Percentiles rank a stretch among this genome's conserved stretches.
phyloP scores from a whole-genome alignment of 23 tunicate species.

The Trididemnum clinides region DNA sequence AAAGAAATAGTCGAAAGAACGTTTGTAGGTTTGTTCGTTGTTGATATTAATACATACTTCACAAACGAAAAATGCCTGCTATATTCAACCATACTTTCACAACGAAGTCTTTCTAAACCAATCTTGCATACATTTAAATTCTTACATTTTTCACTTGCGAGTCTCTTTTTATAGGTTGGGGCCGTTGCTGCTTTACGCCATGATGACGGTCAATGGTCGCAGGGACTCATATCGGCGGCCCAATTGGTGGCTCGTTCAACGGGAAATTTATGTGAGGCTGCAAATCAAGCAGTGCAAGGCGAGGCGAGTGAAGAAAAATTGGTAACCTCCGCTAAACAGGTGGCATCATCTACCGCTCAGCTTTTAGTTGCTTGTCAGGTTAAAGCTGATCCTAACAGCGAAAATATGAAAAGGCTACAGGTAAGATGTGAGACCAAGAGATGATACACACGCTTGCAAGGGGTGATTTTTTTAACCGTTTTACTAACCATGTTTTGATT shows the following conservation, averaged over 20 bases:
- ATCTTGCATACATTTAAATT: too few relatives aligned
- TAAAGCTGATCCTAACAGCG: constrained; percentile 98
- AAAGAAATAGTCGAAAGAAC: too few relatives aligned
- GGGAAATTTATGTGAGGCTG: constrained; percentile 90
- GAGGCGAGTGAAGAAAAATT: constrained; percentile 92
- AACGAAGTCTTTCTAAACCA: too few relatives aligned
- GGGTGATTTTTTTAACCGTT: background rate
- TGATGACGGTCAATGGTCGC: constrained; percentile 96
- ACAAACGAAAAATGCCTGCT: too few relatives aligned
- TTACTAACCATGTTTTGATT: background rate
- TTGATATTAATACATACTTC: too few relatives aligned
- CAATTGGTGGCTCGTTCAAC: constrained; percentile 96
- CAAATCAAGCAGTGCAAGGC: constrained; percentile 95
- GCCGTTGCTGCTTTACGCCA: constrained; percentile 52
- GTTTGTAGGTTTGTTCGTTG: too few relatives aligned
- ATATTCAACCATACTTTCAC: too few relatives aligned
- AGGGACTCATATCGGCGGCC: constrained; percentile 93
- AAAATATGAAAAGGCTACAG: constrained; percentile 91
- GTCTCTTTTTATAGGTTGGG: constrained; percentile 44
- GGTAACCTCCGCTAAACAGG: constrained; percentile 89
- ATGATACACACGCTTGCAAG: too few relatives aligned
- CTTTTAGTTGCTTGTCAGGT: constrained; percentile 91
- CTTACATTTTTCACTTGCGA: too few relatives aligned
- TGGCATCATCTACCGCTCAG: constrained; percentile 89
- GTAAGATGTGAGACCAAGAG: constrained; percentile 28